Evolutionary conservation across 1,140 invertebrate genomes (phyloP), one percentile per base, ranked within the genome.

Genomic region (Eupristina koningsbergeri): DNA sequence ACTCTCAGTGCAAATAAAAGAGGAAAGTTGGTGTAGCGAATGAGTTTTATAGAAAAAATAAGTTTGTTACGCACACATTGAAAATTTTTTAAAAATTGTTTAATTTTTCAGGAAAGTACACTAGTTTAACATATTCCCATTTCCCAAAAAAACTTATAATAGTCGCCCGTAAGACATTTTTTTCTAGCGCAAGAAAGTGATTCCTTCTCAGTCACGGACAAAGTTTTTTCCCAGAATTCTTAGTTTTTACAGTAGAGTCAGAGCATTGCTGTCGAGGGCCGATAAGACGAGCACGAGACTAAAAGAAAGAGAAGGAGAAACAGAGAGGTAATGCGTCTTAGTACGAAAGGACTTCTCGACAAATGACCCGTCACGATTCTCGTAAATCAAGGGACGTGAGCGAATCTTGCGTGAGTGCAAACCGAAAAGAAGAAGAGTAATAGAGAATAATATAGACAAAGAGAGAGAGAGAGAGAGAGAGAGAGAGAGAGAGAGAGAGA

Each of bases 331-430:
- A 82, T 86, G 82, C 86, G 84, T 22, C 3, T 0, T 5, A 50
- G 79, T 67, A 50, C 7, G 79, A 58, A 73, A 88, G 88, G 89
- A 85, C 86, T 87, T 75, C 86, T 74, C 89, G 91, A 92, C 92
- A 91, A 92, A 92, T 92, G 90, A 88, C 90, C 90, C 90, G 91
- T 92, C 91, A 92, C 85, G 87, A 88, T 87, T 89, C 88, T 89
- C 91, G 90, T 92, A 92, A 92, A 92, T 92, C 91, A 92, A 89
- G 87, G 83, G 67, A 74, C 82, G 82, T n/a, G 69, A 63, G 50
- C 41, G 74, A 41, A 9, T 64, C 58, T 29, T 39, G 47, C 26
- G 78, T 6, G 47, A 61, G 36, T 8, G 53, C 7, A 31, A 80
- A 17, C 63, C 19, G 11, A 26, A 69, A 63, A 29, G 73, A 47